Evolutionary conservation across 2,113 vertebrate species (phyloP).

Genomic region (Pseudorasbora parva): DNA sequence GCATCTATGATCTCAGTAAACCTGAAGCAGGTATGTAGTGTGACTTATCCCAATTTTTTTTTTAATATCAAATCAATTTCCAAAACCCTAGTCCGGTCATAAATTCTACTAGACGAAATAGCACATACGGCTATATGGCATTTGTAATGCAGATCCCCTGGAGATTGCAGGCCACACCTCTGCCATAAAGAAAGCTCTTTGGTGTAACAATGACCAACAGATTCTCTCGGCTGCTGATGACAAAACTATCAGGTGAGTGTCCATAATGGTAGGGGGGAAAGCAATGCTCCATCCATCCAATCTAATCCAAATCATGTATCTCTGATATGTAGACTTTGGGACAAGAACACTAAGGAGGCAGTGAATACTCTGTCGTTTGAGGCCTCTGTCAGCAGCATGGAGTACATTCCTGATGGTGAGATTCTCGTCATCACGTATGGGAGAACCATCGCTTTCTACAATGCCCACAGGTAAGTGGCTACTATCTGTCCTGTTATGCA

Average conservation of each 20-base stretch:
- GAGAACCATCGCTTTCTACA: constrained; percentile 93
- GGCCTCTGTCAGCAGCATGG: constrained; percentile 94
- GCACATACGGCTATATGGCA: background rate
- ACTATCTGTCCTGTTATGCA: background rate
- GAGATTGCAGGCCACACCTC: constrained; percentile 92
- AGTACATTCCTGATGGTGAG: constrained; percentile 92
- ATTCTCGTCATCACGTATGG: constrained; percentile 94
- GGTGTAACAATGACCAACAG: constrained; percentile 93
- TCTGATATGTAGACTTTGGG: constrained; percentile 85
- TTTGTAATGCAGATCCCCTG: constrained; percentile 81
- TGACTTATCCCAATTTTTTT: background rate
- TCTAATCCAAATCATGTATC: no score
- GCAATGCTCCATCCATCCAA: no score
- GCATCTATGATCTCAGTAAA: constrained; percentile 92
- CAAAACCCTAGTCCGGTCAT: background rate
- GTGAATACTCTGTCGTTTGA: constrained; percentile 89
- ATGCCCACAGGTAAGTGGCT: constrained; percentile 84
- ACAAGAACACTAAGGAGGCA: constrained; percentile 85
- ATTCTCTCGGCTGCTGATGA: constrained; percentile 95
- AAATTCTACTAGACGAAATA: background rate
- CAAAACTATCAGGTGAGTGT: constrained; percentile 91
- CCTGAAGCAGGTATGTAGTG: constrained; percentile 86
- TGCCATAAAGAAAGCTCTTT: constrained; percentile 95
- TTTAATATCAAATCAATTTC: no score
- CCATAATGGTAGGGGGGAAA: background rate